Conservation (phyloP, 1,140 invertebrate species). For the Lanistes nyassanus region DNA sequence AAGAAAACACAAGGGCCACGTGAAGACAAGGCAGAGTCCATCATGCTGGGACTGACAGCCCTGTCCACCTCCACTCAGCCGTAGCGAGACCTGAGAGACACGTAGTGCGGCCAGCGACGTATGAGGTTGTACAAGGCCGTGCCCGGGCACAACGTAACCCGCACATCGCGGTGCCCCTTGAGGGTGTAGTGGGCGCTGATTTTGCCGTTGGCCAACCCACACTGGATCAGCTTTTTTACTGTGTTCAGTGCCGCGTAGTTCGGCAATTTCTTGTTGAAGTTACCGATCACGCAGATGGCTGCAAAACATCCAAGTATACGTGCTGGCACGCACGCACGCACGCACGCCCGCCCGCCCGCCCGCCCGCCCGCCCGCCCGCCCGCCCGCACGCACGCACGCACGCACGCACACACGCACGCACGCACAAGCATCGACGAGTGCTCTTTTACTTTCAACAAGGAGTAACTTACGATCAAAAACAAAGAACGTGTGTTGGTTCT, state of each 20-base stretch:
- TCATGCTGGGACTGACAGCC: too few relatives aligned
- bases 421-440: too few relatives aligned
- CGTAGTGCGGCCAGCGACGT: slow-evolving; percentile 34
- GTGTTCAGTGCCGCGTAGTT: slow-evolving; percentile 43
- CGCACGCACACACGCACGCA: neutral
- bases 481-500: too few relatives aligned
- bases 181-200: slow-evolving; percentile 43
- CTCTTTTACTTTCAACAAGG: too few relatives aligned
- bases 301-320: neutral
- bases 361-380: neutral
- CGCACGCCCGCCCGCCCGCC: neutral
- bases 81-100: neutral
- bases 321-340: neutral
- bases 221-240: slow-evolving; percentile 44
- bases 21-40: too few relatives aligned
- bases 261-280: slow-evolving; percentile 42
- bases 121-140: slow-evolving; percentile 68
- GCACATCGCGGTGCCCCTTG: slow-evolving; percentile 50
- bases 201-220: slow-evolving; percentile 43
- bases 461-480: neutral
- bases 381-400: neutral
- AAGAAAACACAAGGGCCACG: too few relatives aligned
- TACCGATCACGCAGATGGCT: slow-evolving; percentile 73
- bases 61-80: too few relatives aligned
- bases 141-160: slow-evolving; percentile 47